Conservation (phyloP, 1,140 invertebrate genomes). For the Drosophila tani region DNA sequence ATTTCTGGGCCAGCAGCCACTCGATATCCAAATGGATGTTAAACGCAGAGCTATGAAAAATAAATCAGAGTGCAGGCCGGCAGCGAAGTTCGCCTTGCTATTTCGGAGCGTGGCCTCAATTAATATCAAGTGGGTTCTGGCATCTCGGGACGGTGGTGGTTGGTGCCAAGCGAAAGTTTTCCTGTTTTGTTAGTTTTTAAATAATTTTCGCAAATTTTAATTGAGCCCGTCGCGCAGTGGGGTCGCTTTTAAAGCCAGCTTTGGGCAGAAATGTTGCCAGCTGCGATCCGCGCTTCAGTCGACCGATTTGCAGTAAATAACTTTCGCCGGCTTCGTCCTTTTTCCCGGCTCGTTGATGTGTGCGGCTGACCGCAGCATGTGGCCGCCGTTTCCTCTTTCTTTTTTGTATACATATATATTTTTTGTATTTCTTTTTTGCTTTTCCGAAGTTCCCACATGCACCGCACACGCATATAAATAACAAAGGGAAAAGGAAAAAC, state of each 20-base stretch:
- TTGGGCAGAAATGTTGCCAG: slow-evolving; percentile 56
- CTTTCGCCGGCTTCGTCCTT: slow-evolving; percentile 67
- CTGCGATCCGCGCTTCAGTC: slow-evolving; percentile 66
- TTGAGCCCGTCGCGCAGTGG: slow-evolving; percentile 45
- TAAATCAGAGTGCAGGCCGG: slow-evolving; percentile 28
- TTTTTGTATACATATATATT: not conserved
- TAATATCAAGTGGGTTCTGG: slow-evolving; percentile 41
- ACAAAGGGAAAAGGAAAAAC: slow-evolving; percentile 32
- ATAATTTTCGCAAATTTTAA: slow-evolving; percentile 72
- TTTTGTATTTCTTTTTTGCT: not conserved
- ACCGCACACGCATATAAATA: slow-evolving; percentile 66
- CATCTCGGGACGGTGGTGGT: no score
- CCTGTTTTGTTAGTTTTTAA: slow-evolving; percentile 69
- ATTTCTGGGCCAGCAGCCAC: slow-evolving; percentile 46
- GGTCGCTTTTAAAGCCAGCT: slow-evolving; percentile 52
- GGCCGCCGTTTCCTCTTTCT: slow-evolving; percentile 27
- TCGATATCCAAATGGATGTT: slow-evolving; percentile 67
- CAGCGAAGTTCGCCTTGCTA: slow-evolving; percentile 25
- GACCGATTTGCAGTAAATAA: slow-evolving; percentile 81
- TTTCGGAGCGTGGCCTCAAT: slow-evolving; percentile 61
- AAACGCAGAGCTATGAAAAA: slow-evolving; percentile 43
- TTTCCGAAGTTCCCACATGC: slow-evolving; percentile 54
- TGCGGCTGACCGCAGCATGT: slow-evolving; percentile 79
- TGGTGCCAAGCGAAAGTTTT: slow-evolving; percentile 55
- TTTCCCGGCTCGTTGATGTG: slow-evolving; percentile 67